Percentiles rank a stretch among this genome's conserved stretches.
phyloP scores from a whole-genome alignment of 2,797 vertebrate genomes.

The Crax fasciolata region DNA sequence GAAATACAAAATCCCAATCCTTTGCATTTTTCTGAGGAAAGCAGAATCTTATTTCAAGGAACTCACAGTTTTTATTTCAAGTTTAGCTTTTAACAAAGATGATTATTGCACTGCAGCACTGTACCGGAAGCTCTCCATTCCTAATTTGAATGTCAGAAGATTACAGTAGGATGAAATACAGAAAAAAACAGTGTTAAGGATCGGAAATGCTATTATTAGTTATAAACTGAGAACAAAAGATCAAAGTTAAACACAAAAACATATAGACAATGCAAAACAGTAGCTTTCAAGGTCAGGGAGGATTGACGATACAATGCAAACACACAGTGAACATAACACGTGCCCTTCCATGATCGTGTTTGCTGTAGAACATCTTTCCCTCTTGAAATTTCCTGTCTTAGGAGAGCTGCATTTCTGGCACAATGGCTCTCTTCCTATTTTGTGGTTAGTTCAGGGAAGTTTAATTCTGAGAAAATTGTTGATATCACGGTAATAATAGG shows the following conservation, averaged over 20 bases:
- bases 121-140: background rate
- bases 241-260: background rate
- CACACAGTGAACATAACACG: background rate
- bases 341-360: background rate
- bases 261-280: background rate
- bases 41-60: background rate
- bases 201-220: background rate
- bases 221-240: background rate
- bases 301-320: background rate
- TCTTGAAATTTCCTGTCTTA: background rate
- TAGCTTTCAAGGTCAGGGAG: background rate
- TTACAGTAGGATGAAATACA: background rate
- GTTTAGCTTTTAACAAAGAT: background rate
- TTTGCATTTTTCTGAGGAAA: conserved; percentile 5
- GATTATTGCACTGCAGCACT: background rate
- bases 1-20: background rate
- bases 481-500: background rate
- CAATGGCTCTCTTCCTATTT: background rate
- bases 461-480: background rate
- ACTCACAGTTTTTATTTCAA: background rate
- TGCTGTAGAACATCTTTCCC: background rate
- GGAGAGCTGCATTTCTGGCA: background rate
- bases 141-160: background rate
- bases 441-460: background rate
- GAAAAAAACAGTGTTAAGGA: background rate